phyloP scores from a whole-genome alignment of 1,140 invertebrate species.

The Trigoniulus corallinus region DNA sequence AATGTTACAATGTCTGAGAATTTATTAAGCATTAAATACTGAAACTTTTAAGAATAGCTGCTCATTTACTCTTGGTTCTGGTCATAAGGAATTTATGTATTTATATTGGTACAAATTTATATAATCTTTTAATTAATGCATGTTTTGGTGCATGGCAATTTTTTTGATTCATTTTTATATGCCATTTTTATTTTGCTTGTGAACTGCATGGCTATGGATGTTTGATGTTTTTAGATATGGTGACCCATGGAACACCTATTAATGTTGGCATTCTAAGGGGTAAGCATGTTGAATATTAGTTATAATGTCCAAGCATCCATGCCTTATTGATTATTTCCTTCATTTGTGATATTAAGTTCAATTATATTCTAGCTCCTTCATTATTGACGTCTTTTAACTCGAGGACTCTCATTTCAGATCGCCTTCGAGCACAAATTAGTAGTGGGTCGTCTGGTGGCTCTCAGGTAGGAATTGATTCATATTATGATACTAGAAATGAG shows the following conservation, averaged over 20 bases:
- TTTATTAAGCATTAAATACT: no score
- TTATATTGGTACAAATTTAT: no score
- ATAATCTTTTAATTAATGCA: no score
- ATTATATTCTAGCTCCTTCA: not conserved
- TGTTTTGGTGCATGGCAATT: not conserved
- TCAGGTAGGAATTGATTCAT: not conserved
- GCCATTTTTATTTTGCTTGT: not conserved
- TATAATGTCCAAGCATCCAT: no score
- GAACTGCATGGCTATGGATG: not conserved
- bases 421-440: slow-evolving; percentile 5
- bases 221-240: slow-evolving; percentile 4
- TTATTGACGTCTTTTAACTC: not conserved
- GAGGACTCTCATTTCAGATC: not conserved
- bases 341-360: not conserved
- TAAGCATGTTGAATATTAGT: slow-evolving; percentile 1
- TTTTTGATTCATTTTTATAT: not conserved
- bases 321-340: no score
- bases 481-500: no score
- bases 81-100: no score
- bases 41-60: no score
- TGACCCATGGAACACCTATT: slow-evolving; percentile 2
- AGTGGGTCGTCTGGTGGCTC: not conserved
- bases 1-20: no score
- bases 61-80: no score
- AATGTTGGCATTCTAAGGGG: slow-evolving; percentile 7